A percentile compares a stretch with the other conserved stretches of the same genome.
Evolutionary conservation across 2,888 invertebrate genomes (phyloP).

Genomic region (Chrysina gloriosa): DNA sequence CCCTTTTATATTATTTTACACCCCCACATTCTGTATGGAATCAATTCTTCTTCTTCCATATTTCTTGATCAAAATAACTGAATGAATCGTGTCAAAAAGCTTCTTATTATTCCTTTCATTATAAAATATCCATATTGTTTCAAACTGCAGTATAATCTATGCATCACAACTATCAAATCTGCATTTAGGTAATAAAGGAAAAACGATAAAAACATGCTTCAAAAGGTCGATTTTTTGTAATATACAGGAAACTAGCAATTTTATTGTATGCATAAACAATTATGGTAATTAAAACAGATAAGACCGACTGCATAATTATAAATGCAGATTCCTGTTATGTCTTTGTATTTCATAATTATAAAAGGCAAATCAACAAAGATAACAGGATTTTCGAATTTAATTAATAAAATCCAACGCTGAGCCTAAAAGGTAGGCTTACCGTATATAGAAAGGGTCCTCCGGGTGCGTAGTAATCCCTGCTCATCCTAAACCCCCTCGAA

Average conservation of each 20-base stretch:
- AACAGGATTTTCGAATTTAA: background rate
- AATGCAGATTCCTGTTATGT: background rate
- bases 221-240: background rate
- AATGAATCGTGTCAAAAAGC: too few relatives aligned
- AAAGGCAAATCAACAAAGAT: background rate
- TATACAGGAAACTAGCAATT: background rate
- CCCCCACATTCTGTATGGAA: too few relatives aligned
- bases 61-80: too few relatives aligned
- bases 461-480: slow-evolving; percentile 57
- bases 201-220: background rate
- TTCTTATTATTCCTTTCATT: too few relatives aligned
- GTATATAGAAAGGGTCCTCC: slow-evolving; percentile 59
- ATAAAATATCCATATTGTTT: too few relatives aligned
- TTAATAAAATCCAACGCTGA: too few relatives aligned
- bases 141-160: too few relatives aligned
- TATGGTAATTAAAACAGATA: background rate
- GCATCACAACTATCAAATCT: too few relatives aligned
- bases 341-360: background rate
- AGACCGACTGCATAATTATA: background rate
- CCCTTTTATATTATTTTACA: too few relatives aligned
- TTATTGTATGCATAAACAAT: slow-evolving; percentile 4
- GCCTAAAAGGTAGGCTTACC: slow-evolving; percentile 56
- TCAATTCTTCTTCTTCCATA: too few relatives aligned
- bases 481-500: slow-evolving; percentile 48
- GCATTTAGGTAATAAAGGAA: too few relatives aligned